A percentile compares a stretch with the other conserved stretches of the same genome.
These are phyloP conservation scores for Amiota minor DNA, from an alignment of 2,888 invertebrate genomes.

Conservation along the genomic window DNA sequence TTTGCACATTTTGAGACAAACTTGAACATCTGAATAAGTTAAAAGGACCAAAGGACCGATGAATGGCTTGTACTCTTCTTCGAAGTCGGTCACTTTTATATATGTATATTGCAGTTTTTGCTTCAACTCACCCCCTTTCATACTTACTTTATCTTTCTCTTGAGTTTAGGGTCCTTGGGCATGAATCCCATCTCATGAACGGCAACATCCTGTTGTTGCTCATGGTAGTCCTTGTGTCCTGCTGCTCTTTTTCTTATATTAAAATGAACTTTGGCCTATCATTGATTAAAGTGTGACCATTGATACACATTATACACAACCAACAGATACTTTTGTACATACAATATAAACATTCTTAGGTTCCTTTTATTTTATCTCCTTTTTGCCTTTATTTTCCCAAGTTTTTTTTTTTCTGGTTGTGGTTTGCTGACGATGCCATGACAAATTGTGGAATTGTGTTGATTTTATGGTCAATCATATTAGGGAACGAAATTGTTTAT, in stretches of 20 bases:
- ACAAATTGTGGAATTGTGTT: constrained; percentile 39
- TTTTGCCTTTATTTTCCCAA: too few species aligned
- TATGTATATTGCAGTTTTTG: too few species aligned
- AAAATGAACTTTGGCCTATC: constrained; percentile 35
- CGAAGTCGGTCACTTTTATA: too few species aligned
- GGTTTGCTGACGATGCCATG: constrained; percentile 8
- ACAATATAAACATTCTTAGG: constrained; percentile 22
- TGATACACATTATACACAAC: constrained; percentile 12
- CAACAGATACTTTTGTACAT: not conserved
- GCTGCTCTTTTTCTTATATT: too few species aligned
- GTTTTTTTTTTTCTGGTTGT: constrained; percentile 16
- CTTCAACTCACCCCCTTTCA: too few species aligned
- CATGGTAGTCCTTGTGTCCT: too few species aligned
- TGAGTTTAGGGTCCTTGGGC: not conserved
- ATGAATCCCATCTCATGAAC: not conserved
- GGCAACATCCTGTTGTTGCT: too few species aligned
- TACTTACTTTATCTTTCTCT: too few species aligned
- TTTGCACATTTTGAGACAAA: constrained; percentile 49
- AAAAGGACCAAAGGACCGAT: too few species aligned
- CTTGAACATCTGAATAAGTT: constrained; percentile 34
- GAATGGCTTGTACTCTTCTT: too few species aligned
- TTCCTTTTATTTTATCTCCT: constrained; percentile 15
- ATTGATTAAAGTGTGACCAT: constrained; percentile 58
- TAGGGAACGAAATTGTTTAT: constrained; percentile 34
- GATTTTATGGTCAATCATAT: constrained; percentile 49